These are phyloP conservation scores for Ichneumoninae sp. DNA, from an alignment of 2,888 invertebrate species.

Conservation along the genomic window DNA sequence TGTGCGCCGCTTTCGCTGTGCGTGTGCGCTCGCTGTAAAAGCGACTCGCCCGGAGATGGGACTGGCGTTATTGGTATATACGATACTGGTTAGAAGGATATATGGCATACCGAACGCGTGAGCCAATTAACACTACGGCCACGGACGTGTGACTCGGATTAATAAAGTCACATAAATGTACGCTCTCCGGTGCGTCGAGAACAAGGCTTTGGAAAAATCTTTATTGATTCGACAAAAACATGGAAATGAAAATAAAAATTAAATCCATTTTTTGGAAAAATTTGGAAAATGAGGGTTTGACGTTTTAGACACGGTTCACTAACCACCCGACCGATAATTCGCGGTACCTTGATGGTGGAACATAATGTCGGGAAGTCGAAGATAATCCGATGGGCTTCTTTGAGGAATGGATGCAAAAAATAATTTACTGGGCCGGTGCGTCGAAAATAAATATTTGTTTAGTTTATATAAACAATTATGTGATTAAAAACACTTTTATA, in stretches of 20 bases:
- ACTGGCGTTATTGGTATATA: constrained; percentile 51
- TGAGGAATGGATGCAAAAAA: too few species aligned
- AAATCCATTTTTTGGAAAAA: not conserved
- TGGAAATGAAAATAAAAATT: not conserved
- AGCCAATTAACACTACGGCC: constrained; percentile 78
- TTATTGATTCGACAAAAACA: not conserved
- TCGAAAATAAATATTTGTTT: too few species aligned
- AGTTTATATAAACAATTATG: too few species aligned
- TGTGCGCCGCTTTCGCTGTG: constrained; percentile 58
- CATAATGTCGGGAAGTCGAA: too few species aligned
- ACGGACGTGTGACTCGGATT: constrained; percentile 76
- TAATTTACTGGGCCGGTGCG: too few species aligned
- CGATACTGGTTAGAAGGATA: constrained; percentile 47
- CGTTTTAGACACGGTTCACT: too few species aligned
- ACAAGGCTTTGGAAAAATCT: not conserved
- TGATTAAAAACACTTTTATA: too few species aligned
- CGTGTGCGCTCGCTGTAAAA: constrained; percentile 71
- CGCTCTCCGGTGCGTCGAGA: constrained; percentile 73
- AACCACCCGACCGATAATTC: too few species aligned
- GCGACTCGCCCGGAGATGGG: constrained; percentile 33
- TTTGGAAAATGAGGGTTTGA: not conserved
- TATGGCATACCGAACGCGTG: constrained; percentile 60
- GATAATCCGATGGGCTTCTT: too few species aligned
- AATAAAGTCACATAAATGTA: constrained; percentile 74
- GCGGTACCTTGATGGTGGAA: too few species aligned